Evolutionary conservation across 2,797 vertebrate species (phyloP).

Genomic region (Fratercula arctica): DNA sequence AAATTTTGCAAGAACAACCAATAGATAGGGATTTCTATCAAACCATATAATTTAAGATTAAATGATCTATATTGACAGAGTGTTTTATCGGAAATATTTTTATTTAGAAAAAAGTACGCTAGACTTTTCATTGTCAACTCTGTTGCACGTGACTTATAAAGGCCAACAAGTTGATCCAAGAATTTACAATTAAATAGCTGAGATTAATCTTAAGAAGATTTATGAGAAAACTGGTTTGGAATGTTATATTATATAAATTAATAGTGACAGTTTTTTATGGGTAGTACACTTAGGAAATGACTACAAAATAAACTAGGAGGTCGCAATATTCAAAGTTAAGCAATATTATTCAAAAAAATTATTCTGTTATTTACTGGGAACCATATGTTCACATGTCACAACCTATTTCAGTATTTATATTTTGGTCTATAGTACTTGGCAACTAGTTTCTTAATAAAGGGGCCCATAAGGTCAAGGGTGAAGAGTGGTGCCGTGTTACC

Average conservation of each 20-base stretch:
- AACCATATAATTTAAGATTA: not conserved
- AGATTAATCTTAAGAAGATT: conserved; percentile 62
- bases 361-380: conserved; percentile 59
- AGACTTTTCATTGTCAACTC: not conserved
- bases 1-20: not conserved
- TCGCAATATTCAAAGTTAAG: conserved; percentile 32
- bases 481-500: not conserved
- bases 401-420: conserved; percentile 27
- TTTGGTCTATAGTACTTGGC: not conserved
- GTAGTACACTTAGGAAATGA: conserved; percentile 50
- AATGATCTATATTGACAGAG: not conserved
- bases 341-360: conserved; percentile 53
- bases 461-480: not conserved
- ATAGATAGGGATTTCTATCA: not conserved
- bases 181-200: conserved; percentile 45
- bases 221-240: conserved; percentile 63
- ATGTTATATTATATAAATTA: conserved; percentile 55
- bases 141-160: conserved; percentile 26
- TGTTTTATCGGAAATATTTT: not conserved
- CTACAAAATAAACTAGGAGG: conserved; percentile 52
- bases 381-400: conserved; percentile 51
- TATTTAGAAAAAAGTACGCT: not conserved
- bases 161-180: conserved; percentile 37
- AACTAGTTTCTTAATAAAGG: not conserved
- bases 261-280: conserved; percentile 53